Base-by-base conservation (phyloP, 2,113 vertebrate species). In the Scytalopus superciliaris region DNA sequence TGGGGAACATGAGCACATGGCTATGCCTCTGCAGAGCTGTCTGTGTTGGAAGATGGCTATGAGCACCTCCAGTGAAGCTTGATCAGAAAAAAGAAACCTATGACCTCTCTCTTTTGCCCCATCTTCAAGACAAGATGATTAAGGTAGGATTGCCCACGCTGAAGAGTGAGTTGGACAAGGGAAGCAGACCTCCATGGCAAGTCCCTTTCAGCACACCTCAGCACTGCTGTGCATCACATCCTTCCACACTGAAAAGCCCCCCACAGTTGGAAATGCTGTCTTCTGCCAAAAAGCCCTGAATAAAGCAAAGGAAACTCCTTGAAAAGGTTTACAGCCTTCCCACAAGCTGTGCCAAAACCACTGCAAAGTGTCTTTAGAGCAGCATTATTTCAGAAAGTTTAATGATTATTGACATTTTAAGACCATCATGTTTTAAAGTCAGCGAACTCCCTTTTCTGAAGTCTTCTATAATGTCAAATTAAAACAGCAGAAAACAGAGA, bases 321-420 rank as follows among this genome's bases (percentile, higher is more conserved):
- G 82, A 93, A 88, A 91, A 95, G 59, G 67, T 92, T 94, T 45
- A 76, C 35, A 94, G 87, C 67, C 93, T 96, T 94, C 93, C 90
- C 85, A 93, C 82, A 93, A 87, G 79, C 82, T 59, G 87, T 90
- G 91, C 94, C 96, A 96, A 82, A 88, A 70, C 5, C 47, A 72
- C 67, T 57, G n/a, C 74, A 31, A 45, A 94, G 74, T 7, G 42
- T 80, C 87, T 85, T 60, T 27, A 80, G 45, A 49, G 74, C 84
- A 81, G 33, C 31, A 11, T 62, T 69, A 47, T 35, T 90, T 80
- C 35, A 74, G 21, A 37, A 80, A 70, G 39, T 35, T 59, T 66
- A 77, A 79, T 5, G 3, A 67, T 89, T 70, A 90, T 84, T 2
- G 3, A 27, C 40, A 30, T 57, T 63, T 90, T 66, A 85, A 52